Percentiles rank a stretch among this genome's conserved stretches.
These are phyloP conservation scores for Crotalus viridis DNA, from an alignment of 2,113 vertebrate genomes.

Conservation along the genomic window DNA sequence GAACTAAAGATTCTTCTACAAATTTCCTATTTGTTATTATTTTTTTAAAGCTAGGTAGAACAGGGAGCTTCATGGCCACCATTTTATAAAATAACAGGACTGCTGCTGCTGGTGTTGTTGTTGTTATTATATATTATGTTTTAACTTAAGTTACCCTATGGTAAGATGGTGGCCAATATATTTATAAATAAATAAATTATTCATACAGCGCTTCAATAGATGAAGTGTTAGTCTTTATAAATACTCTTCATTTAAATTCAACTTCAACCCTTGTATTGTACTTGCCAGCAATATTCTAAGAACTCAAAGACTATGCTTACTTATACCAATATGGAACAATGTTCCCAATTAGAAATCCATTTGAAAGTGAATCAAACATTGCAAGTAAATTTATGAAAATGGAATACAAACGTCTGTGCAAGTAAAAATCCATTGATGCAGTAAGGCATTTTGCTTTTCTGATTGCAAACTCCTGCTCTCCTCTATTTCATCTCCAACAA, in stretches of 20 bases:
- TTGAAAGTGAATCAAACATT: background rate
- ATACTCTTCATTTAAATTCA: background rate
- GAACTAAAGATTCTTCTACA: background rate
- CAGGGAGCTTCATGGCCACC: background rate
- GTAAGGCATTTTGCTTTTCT: background rate
- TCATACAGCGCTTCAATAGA: background rate
- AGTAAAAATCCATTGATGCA: background rate
- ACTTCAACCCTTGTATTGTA: background rate
- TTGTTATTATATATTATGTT: no score
- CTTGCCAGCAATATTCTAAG: background rate
- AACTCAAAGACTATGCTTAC: background rate
- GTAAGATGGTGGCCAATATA: no score
- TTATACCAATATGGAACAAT: background rate
- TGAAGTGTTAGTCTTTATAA: background rate
- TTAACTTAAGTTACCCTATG: no score
- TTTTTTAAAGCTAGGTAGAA: background rate
- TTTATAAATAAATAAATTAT: background rate
- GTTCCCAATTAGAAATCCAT: background rate
- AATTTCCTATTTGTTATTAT: background rate
- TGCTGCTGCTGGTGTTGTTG: background rate
- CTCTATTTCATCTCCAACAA: background rate
- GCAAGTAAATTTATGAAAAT: background rate
- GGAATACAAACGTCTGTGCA: background rate
- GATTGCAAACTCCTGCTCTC: background rate
- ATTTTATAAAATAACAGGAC: background rate